Evolutionary conservation across 2,888 invertebrate species (phyloP).

Genomic region (Pemphredon lugubris): DNA sequence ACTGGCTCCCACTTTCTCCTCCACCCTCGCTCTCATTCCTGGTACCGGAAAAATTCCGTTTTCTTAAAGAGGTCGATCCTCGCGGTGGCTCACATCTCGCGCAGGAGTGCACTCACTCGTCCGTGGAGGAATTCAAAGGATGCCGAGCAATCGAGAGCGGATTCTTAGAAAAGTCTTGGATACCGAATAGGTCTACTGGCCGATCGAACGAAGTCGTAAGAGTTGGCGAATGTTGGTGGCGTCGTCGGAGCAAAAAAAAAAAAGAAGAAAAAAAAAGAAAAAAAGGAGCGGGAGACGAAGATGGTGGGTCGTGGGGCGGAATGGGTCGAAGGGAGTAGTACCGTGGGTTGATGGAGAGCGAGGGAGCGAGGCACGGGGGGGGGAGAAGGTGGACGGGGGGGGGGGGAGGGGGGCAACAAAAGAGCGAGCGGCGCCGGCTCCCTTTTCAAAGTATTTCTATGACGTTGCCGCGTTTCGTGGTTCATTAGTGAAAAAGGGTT

Average conservation of each 20-base stretch:
- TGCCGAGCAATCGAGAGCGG: conserved; percentile 31
- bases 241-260: not conserved
- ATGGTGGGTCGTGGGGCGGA: conserved; percentile 24
- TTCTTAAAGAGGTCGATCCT: not conserved
- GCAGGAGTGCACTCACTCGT: not conserved
- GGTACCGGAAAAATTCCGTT: not conserved
- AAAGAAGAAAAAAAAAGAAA: not conserved
- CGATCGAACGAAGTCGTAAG: conserved; percentile 17
- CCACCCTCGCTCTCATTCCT: too few species aligned
- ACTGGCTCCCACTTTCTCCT: too few species aligned
- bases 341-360: conserved; percentile 29
- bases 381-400: not conserved
- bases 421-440: conserved; percentile 57
- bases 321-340: conserved; percentile 12
- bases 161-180: conserved; percentile 21
- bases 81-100: conserved; percentile 4
- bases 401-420: conserved; percentile 52
- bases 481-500: conserved; percentile 71
- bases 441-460: conserved; percentile 69
- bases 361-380: conserved; percentile 19
- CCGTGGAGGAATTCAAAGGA: conserved; percentile 30
- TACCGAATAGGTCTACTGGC: conserved; percentile 25
- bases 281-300: conserved; percentile 39
- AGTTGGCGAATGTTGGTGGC: conserved; percentile 1
- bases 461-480: conserved; percentile 70